Evolutionary conservation across 1,140 invertebrate species (phyloP).

Genomic region (Pogonomyrmex californicus): DNA sequence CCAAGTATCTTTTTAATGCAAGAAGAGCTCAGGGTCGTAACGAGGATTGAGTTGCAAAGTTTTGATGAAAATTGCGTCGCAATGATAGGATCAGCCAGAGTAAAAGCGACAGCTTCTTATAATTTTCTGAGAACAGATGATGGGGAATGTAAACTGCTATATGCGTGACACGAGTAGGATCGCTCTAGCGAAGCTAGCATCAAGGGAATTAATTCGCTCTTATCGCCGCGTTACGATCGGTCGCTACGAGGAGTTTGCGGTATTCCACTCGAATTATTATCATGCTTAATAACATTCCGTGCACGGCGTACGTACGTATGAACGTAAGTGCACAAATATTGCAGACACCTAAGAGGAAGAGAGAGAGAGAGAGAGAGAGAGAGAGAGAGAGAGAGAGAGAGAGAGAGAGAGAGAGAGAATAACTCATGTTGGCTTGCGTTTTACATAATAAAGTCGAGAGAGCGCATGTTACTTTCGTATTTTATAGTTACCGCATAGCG

Average conservation of each 20-base stretch:
- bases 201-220: slow-evolving; percentile 61
- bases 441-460: neutral
- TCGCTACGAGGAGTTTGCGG: slow-evolving; percentile 39
- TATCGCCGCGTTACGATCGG: slow-evolving; percentile 48
- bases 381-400: neutral
- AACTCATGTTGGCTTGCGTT: neutral
- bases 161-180: slow-evolving; percentile 45
- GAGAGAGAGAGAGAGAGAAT: neutral
- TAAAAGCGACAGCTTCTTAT: slow-evolving; percentile 5
- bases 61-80: slow-evolving; percentile 24
- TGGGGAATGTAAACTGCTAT: slow-evolving; percentile 15
- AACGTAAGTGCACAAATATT: slow-evolving; percentile 56
- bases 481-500: neutral
- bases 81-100: neutral
- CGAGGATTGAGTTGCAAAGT: neutral
- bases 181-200: slow-evolving; percentile 46
- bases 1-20: neutral
- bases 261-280: slow-evolving; percentile 61
- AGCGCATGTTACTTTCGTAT: slow-evolving; percentile 9
- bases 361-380: neutral
- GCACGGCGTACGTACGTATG: slow-evolving; percentile 13
- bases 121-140: slow-evolving; percentile 23
- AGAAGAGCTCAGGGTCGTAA: neutral
- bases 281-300: slow-evolving; percentile 58
- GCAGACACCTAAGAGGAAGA: neutral